phyloP scores from a whole-genome alignment of 2,888 invertebrate species.

The Thysanoteuthis rhombus region DNA sequence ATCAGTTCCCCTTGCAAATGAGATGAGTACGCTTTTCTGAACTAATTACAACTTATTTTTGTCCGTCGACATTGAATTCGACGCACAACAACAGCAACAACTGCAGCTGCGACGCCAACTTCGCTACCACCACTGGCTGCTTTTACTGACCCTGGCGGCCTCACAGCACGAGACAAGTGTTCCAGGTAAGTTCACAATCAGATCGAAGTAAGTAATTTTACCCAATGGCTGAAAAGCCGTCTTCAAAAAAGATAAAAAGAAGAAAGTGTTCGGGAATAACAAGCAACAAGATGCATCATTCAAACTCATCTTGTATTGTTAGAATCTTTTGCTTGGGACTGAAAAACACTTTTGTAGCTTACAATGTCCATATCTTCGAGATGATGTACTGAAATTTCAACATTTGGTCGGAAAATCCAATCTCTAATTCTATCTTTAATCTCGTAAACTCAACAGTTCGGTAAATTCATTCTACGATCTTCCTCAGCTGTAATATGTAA shows the following conservation, averaged over 20 bases:
- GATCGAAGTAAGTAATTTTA: background rate
- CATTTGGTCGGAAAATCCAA: too few species aligned
- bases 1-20: background rate
- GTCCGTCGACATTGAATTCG: background rate
- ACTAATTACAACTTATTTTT: constrained; percentile 12
- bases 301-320: too few species aligned
- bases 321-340: too few species aligned
- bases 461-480: too few species aligned
- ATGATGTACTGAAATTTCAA: too few species aligned
- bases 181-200: background rate
- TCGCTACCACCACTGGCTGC: background rate
- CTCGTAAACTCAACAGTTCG: too few species aligned
- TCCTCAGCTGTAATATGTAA: too few species aligned
- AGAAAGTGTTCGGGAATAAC: background rate
- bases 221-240: background rate
- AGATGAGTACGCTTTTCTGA: constrained; percentile 12
- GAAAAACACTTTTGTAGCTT: too few species aligned
- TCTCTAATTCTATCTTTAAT: too few species aligned
- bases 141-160: background rate
- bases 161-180: background rate
- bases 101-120: background rate
- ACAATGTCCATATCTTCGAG: too few species aligned
- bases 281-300: background rate
- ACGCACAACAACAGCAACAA: background rate
- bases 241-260: background rate